Evolutionary conservation across 2,113 vertebrate genomes (phyloP).

Genomic region (Mobula hypostoma): DNA sequence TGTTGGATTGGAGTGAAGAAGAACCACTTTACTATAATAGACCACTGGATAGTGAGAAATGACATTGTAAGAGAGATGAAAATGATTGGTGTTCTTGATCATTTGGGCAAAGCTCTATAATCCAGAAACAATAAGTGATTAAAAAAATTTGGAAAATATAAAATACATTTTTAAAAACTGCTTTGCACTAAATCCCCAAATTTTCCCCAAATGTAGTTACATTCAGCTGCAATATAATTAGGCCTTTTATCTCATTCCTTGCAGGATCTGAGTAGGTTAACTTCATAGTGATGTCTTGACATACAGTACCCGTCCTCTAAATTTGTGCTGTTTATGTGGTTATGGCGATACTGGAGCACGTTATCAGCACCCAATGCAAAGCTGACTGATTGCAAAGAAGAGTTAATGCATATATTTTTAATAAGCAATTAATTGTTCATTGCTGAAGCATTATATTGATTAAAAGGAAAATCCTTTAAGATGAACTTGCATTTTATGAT

Average conservation of each 20-base stretch:
- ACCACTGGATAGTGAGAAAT: not conserved
- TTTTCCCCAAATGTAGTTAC: not conserved
- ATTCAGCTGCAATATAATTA: not conserved
- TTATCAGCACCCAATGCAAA: not conserved
- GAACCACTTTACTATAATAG: not conserved
- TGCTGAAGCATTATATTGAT: not conserved
- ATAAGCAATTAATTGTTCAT: constrained; percentile 27
- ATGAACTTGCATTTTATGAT: constrained; percentile 9
- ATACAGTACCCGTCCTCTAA: not conserved
- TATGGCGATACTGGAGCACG: not conserved
- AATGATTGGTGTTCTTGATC: not conserved
- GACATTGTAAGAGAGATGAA: not conserved
- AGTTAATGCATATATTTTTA: not conserved
- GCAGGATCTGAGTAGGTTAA: not conserved
- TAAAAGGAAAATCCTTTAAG: constrained; percentile 11
- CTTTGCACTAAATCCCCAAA: not conserved
- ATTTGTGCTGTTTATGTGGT: not conserved
- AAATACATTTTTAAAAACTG: not conserved
- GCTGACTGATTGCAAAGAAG: not conserved
- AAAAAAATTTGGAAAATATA: not conserved
- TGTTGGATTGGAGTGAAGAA: no score
- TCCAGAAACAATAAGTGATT: not conserved
- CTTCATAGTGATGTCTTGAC: not conserved
- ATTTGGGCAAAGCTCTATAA: not conserved
- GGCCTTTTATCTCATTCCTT: not conserved